phyloP scores from a whole-genome alignment of 64 coral and sea anemone genomes.

The Hydrozoanthus tunicans region DNA sequence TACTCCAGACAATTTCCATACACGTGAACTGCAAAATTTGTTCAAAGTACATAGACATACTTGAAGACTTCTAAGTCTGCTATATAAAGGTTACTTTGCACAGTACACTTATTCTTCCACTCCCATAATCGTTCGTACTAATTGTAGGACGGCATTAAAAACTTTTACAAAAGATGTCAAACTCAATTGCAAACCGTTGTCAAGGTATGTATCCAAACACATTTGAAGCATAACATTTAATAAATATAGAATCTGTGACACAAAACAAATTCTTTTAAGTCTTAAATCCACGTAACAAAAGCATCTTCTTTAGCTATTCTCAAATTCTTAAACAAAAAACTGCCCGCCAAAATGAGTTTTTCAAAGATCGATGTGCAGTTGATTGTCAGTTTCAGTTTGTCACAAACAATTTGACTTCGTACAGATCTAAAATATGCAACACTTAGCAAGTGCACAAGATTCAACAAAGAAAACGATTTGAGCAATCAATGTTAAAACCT shows the following conservation, averaged over 20 bases:
- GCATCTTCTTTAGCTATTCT: not conserved
- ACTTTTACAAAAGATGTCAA: too few species aligned
- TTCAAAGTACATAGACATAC: too few species aligned
- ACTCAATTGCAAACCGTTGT: not conserved
- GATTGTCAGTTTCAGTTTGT: not conserved
- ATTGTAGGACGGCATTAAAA: too few species aligned
- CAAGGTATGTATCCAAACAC: not conserved
- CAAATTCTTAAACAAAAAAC: not conserved
- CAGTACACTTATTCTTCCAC: too few species aligned
- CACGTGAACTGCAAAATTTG: too few species aligned
- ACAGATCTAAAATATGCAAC: not conserved
- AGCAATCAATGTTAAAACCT: not conserved
- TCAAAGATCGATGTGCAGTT: not conserved
- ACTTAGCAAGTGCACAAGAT: not conserved
- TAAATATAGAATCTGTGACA: not conserved
- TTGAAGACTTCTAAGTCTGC: too few species aligned
- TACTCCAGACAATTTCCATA: too few species aligned
- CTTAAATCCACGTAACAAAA: not conserved
- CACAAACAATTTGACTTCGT: not conserved
- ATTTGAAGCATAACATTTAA: too few species aligned
- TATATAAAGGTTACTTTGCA: too few species aligned
- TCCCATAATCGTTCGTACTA: too few species aligned
- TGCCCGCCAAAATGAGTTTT: conserved; percentile 26
- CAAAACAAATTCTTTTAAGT: not conserved
- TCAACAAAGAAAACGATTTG: not conserved